A percentile compares a stretch with the other conserved stretches of the same genome.
Evolutionary conservation across 2,113 vertebrate genomes (phyloP).

Genomic region (Candoia aspera): DNA sequence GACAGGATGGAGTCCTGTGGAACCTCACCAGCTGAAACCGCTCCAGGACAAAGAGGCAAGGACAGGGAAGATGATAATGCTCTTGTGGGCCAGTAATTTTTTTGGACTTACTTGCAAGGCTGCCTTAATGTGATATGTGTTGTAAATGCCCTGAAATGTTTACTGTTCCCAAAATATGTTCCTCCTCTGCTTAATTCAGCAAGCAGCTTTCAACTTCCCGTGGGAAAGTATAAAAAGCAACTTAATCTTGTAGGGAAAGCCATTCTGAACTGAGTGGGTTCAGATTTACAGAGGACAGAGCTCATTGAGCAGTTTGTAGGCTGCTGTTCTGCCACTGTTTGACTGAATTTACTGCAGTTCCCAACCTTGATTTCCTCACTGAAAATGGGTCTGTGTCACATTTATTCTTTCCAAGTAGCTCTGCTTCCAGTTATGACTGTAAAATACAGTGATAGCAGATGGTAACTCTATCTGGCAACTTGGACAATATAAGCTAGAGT

Average conservation of each 20-base stretch:
- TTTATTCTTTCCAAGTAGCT: slow-evolving; percentile 14
- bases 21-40: not conserved
- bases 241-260: not conserved
- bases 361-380: slow-evolving; percentile 8
- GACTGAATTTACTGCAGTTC: not conserved
- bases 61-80: not conserved
- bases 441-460: not conserved
- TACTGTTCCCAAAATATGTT: not conserved
- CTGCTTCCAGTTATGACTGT: not conserved
- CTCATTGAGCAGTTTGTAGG: not conserved
- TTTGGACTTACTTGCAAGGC: not conserved
- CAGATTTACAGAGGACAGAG: fast-evolving
- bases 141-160: not conserved
- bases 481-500: fast-evolving
- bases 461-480: not conserved
- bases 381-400: not conserved
- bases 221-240: not conserved
- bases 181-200: not conserved
- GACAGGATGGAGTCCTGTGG: not conserved
- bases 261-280: not conserved
- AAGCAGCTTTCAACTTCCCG: not conserved
- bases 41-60: not conserved
- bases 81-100: not conserved
- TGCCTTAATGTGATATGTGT: not conserved
- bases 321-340: not conserved